A percentile compares a stretch with the other conserved stretches of the same genome.
Evolutionary conservation across 2,888 invertebrate genomes (phyloP).

Genomic region (Epinotia bilunana): DNA sequence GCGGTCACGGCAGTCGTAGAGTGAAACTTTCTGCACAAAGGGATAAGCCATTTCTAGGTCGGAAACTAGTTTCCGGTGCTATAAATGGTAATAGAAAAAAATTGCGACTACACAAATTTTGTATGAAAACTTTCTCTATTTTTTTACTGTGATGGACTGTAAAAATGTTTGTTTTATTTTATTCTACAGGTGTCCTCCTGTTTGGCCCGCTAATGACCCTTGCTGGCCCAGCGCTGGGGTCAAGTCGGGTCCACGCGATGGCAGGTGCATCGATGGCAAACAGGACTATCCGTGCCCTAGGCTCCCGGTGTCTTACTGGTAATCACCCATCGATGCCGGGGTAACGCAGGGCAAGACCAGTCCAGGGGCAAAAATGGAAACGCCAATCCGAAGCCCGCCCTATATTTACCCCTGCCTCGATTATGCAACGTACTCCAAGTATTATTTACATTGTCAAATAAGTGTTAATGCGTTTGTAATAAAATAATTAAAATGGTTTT

Average conservation of each 20-base stretch:
- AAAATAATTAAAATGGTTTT: background rate
- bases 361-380: background rate
- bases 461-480: slow-evolving; percentile 4
- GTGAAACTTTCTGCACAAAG: no score
- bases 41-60: no score
- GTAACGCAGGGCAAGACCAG: background rate
- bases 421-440: background rate
- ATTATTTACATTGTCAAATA: background rate
- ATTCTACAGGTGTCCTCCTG: slow-evolving; percentile 12
- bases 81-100: no score
- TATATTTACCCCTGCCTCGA: background rate
- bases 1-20: no score
- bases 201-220: slow-evolving; percentile 28
- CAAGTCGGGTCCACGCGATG: slow-evolving; percentile 36
- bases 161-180: no score
- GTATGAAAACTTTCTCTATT: no score
- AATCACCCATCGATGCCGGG: background rate
- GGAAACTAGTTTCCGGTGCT: no score
- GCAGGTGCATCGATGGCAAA: slow-evolving; percentile 21
- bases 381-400: background rate
- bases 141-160: no score
- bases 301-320: slow-evolving; percentile 19
- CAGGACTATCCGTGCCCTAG: slow-evolving; percentile 34
- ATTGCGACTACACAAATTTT: no score
- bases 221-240: slow-evolving; percentile 31